These are phyloP conservation scores for Drosophila antonietae DNA, from an alignment of 2,888 invertebrate genomes.

Conservation along the genomic window DNA sequence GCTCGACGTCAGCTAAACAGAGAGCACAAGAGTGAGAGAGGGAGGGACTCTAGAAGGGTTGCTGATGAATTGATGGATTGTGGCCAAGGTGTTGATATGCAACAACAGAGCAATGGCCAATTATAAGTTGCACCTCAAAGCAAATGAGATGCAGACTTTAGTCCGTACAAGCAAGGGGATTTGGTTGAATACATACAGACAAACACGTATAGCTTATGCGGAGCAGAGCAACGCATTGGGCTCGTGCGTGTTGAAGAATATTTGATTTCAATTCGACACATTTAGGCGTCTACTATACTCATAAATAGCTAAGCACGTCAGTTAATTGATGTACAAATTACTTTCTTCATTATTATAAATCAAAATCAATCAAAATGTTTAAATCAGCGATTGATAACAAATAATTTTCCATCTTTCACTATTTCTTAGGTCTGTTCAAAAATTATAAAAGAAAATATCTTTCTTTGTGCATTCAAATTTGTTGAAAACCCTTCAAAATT, in stretches of 20 bases:
- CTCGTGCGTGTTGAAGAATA: background rate
- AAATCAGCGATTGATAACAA: too few species aligned
- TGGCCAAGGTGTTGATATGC: conserved; percentile 66
- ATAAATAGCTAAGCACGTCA: background rate
- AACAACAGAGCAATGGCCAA: conserved; percentile 41
- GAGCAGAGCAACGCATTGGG: background rate
- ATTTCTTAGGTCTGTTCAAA: too few species aligned
- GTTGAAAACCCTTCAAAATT: background rate
- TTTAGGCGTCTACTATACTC: background rate
- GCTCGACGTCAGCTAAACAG: conserved; percentile 8
- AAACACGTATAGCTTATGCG: background rate
- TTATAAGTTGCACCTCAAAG: conserved; percentile 36
- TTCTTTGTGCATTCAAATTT: background rate
- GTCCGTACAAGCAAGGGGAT: background rate
- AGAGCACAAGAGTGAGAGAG: too few species aligned
- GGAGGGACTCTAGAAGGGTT: conserved; percentile 4
- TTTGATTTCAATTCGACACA: background rate
- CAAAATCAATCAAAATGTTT: too few species aligned
- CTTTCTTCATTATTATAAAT: too few species aligned
- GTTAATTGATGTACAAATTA: background rate
- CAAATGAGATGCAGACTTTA: conserved; percentile 1
- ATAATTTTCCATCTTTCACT: too few species aligned
- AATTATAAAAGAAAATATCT: background rate
- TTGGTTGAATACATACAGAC: background rate
- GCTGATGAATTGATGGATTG: conserved; percentile 48